Evolutionary conservation across 2,888 invertebrate genomes (phyloP).

Genomic region (Erynnis tages): DNA sequence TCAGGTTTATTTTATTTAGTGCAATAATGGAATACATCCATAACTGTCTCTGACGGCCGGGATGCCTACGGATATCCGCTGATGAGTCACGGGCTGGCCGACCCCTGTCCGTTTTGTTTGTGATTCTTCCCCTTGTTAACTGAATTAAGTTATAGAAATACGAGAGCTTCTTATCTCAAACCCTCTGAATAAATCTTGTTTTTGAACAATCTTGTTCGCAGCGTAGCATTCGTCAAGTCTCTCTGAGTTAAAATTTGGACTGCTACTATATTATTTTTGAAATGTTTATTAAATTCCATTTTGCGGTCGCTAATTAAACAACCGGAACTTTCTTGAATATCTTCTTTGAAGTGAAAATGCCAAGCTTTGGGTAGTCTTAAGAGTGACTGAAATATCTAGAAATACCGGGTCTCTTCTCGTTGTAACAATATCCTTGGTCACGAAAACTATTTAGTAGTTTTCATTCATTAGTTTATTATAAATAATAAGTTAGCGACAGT

Average conservation of each 20-base stretch:
- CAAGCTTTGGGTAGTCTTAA: not conserved
- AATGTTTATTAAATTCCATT: conserved; percentile 38
- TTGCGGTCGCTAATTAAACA: conserved; percentile 35
- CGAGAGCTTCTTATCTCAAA: conserved; percentile 55
- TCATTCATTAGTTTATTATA: no score
- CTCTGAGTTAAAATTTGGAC: conserved; percentile 32
- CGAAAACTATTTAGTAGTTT: not conserved
- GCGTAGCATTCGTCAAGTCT: conserved; percentile 12
- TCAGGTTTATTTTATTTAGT: conserved; percentile 44
- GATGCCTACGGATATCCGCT: conserved; percentile 62
- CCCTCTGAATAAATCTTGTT: conserved; percentile 69
- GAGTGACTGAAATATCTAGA: not conserved
- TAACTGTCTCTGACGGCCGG: conserved; percentile 58
- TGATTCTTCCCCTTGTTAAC: conserved; percentile 62
- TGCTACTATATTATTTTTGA: conserved; percentile 34
- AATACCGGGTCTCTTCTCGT: not conserved
- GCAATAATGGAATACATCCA: conserved; percentile 60
- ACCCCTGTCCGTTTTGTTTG: conserved; percentile 53
- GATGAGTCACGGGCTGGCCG: conserved; percentile 63
- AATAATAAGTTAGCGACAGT: no score
- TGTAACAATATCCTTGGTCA: not conserved
- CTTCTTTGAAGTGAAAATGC: conserved; percentile 9
- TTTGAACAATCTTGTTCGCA: conserved; percentile 44
- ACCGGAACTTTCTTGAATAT: conserved; percentile 12
- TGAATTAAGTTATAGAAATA: conserved; percentile 69